Base-by-base conservation (phyloP, 2,113 vertebrate genomes). In the Strix uralensis region DNA sequence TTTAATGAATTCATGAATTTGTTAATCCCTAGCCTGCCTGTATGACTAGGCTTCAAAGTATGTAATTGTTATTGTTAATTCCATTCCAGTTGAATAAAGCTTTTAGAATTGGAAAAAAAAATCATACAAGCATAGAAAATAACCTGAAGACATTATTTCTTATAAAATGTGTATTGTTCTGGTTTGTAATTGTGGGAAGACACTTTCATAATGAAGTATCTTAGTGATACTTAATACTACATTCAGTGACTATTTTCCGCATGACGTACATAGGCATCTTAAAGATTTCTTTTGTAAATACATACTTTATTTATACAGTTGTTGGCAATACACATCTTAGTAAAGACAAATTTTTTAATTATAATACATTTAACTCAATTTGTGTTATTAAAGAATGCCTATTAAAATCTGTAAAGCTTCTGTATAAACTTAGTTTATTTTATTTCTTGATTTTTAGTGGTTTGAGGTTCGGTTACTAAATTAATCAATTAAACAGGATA, bases 391-490 rank as follows among this genome's bases (percentile, higher is more conserved):
- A 89, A 47, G 71, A 91, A 69, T 49, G 23, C n/a, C 20, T 32
- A 44, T 27, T 38, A 29, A 66, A 38, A 65, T 36, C 10, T 67
- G 2, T 42, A 55, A 77, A 66, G 25, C 46, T 80, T 90, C 19
- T 51, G 23, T 63, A 74, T 49, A 63, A 79, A 82, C 15, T 10
- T 13, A n/a, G 9, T 57, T 70, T 52, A 17, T 63, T 77, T 71
- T 38, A 57, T 30, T 86, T 66, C 38, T 57, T 74, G 54, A 34
- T 94, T 97, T 85, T 85, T 94, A 96, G 54, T 97, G 94, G 75
- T 94, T 97, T 97, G 95, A 94, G 74, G 63, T 97, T 98, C 18
- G 11, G 92, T 98, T 98, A 94, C 95, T 96, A 71, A 94, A 77
- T 15, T 10, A 72, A 44, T 80, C 5, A 59, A 23, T 85, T 51